Evolutionary conservation across 92 coral and sea anemone genomes (phyloP), one percentile per base, ranked within the genome.

Genomic region (Epizoanthus illoricatus): DNA sequence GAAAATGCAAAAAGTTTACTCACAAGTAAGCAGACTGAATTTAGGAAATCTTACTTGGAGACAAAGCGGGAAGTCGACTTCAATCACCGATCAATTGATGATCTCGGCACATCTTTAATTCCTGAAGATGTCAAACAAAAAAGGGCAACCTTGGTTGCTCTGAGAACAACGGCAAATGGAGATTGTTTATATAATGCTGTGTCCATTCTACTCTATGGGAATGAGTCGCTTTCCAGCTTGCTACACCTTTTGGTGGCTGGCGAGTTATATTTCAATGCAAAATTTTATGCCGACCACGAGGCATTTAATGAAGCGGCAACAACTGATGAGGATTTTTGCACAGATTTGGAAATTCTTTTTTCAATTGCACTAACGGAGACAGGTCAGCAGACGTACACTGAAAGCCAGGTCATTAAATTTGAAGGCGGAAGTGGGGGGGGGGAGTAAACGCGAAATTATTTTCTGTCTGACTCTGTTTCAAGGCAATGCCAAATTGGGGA

Each of bases 181-280:
- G 81, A 86, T 65, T 85, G 85, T 57, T 80, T 86, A 41, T 90
- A 24, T 67, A 90, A 86, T 62, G 80, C 88, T 45, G 81, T 81
- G 16, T 86, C 85, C 20, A 62, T 87, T 84, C 55, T 78, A 16
- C 74, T 86, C 36, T 68, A 71, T 47, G 88, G 90, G 12, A 65
- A 86, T 62, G 86, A 90, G 36, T 75, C 85, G 33, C 84, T 83
- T 60, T 73, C 85, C 69, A 74, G 63, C 28, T 52, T 84, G 72
- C 81, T 85, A 17, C 92, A 83, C 41, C 84, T 86, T 84, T 63
- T 90, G 24, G 71, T 85, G 15, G 54, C 79, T 18, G 65, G 86
- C 13, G 74, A 89, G 54, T 80, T 89, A 42, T 85, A 58, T 49
- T 80, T 89, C 47, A 83, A 81, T 55, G 58, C 87, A 17, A 16